phyloP scores from a whole-genome alignment of 2,797 vertebrate genomes.

The Pangasius krempfi region DNA sequence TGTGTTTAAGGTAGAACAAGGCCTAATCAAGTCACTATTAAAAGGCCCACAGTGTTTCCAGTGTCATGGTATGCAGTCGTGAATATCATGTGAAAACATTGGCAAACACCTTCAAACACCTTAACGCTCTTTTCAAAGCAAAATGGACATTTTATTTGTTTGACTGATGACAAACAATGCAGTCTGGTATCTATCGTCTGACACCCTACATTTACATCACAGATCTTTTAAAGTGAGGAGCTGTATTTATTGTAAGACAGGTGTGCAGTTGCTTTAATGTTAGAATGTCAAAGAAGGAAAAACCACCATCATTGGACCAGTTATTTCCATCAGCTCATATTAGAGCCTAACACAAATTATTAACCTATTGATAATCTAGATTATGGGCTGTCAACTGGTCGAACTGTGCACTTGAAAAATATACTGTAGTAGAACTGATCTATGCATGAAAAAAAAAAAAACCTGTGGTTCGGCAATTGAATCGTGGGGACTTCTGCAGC shows the following conservation, averaged over 20 bases:
- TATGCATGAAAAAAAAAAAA: neutral
- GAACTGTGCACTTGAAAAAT: neutral
- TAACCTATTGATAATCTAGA: neutral
- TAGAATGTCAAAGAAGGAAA: neutral
- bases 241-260: neutral
- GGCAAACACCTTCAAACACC: neutral
- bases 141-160: neutral
- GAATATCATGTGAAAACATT: neutral
- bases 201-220: neutral
- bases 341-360: neutral
- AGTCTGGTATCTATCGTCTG: neutral
- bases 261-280: neutral
- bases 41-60: neutral
- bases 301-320: neutral
- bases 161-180: neutral
- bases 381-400: neutral
- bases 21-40: neutral
- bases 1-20: neutral
- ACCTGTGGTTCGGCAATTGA: neutral
- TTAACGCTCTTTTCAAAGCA: neutral
- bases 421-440: neutral
- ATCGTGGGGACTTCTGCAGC: no score
- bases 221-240: neutral
- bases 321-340: neutral
- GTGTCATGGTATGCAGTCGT: neutral